Evolutionary conservation across 2,113 vertebrate genomes (phyloP), one percentile per base, ranked within the genome.

Genomic region (Emydura subglobosa): DNA sequence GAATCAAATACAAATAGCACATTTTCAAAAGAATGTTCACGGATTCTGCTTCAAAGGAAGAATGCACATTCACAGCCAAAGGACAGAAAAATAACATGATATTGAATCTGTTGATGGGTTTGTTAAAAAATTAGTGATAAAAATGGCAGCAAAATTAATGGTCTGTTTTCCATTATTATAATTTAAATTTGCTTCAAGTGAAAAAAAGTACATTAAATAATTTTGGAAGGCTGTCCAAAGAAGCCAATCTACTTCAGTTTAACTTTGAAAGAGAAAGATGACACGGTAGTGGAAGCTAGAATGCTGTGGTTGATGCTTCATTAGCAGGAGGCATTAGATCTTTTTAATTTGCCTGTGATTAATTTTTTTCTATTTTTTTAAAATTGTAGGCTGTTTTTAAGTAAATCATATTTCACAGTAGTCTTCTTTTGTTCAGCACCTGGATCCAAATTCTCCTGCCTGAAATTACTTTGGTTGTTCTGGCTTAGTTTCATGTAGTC

Each of bases 21-120:
- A 11, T 1, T 96, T 97, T 94, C 93, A 96, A 88, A 89, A 94
- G 3, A 89, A 79, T 61, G 79, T 95, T 93, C 76, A 82, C 55
- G 57, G 88, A 92, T 92, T 82, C 51, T 53, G 9, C 42, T 88
- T 72, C 74, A 93, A 87, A 59, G 76, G 88, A 96, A 95, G 84
- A 83, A 79, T 55, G 54, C 22, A 6, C 16, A 50, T 22, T 34
- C 24, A 10, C 1, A 7, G 10, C 10, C 79, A 87, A 94, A 95
- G 14, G 21, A 65, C 10, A 76, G 13, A 47, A 82, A 7, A 85
- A 7, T 6, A 91, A 51, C 13, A 78, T 27, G 25, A 83, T 42
- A 89, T 83, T 87, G 82, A 83, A 54, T 13, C 2, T 89, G 92
- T 76, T 57, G 31, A 47, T n/a, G 7, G 10, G 11, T 94, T 39